phyloP scores from a whole-genome alignment of 2,113 vertebrate genomes.

The Siniperca chuatsi region DNA sequence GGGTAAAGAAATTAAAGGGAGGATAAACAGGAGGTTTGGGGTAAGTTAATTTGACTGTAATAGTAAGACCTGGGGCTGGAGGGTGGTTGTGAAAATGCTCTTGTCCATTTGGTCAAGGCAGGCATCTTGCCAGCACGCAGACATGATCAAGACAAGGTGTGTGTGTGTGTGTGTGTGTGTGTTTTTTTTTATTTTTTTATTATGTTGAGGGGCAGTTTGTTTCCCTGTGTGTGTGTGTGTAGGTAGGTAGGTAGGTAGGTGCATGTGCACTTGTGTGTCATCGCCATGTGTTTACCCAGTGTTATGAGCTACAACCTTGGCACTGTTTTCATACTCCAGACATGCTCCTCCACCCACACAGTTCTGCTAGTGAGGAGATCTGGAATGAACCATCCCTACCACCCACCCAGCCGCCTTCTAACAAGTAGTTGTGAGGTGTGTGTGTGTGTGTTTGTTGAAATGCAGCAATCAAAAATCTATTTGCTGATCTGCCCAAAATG shows the following conservation, averaged over 20 bases:
- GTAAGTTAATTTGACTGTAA: constrained; percentile 55
- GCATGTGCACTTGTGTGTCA: constrained; percentile 40
- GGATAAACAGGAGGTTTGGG: constrained; percentile 50
- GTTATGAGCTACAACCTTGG: constrained; percentile 78
- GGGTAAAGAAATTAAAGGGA: constrained; percentile 47
- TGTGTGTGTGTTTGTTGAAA: constrained; percentile 21
- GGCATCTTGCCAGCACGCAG: constrained; percentile 39
- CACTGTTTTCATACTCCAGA: constrained; percentile 74
- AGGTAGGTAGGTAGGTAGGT: background rate
- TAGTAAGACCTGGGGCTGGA: constrained; percentile 43
- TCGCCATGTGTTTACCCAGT: constrained; percentile 70
- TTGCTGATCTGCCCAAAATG: constrained; percentile 25
- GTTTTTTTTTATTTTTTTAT: background rate
- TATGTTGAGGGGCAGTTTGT: constrained; percentile 25
- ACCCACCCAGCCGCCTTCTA: constrained; percentile 70
- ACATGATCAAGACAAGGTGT: constrained; percentile 1
- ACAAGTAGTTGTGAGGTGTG: constrained; percentile 57
- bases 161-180: constrained; percentile 5
- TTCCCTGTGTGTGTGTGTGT: constrained; percentile 4
- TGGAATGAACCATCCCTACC: constrained; percentile 66
- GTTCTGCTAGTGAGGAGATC: constrained; percentile 72
- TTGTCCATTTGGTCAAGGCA: constrained; percentile 40
- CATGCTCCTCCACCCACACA: constrained; percentile 76
- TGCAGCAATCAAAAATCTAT: constrained; percentile 57
- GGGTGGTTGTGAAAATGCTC: constrained; percentile 31